Conservation (phyloP, 2,113 vertebrate genomes). For the Anser brachyrhynchus region DNA sequence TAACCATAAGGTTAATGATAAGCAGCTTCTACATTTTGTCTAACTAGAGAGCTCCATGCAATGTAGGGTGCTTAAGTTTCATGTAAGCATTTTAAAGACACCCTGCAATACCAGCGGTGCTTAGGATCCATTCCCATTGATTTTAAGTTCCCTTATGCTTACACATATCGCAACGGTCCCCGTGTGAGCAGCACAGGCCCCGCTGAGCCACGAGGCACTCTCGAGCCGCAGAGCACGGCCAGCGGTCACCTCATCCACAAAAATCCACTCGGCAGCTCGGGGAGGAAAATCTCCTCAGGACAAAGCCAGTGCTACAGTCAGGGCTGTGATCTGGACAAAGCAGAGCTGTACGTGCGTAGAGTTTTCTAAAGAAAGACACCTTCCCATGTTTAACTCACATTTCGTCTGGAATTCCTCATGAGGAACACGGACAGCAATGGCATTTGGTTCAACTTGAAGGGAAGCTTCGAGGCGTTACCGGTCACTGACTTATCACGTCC, state of each 20-base stretch:
- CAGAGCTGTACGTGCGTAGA: background rate
- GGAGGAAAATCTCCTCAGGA: background rate
- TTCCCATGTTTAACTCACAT: background rate
- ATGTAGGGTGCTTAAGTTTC: background rate
- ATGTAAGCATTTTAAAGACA: rapidly evolving
- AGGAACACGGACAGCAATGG: rapidly evolving
- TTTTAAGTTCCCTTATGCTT: background rate
- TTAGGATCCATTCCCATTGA: background rate
- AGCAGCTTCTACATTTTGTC: background rate
- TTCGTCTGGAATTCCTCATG: background rate
- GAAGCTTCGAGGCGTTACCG: background rate
- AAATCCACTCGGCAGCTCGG: background rate
- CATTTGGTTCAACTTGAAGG: background rate
- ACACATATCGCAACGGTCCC: rapidly evolving
- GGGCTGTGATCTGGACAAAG: rapidly evolving
- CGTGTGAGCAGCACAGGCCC: background rate
- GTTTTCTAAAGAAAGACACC: background rate
- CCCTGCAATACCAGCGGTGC: background rate
- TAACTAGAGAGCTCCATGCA: background rate
- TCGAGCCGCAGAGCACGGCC: background rate
- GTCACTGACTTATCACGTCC: rapidly evolving
- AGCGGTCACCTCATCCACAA: background rate
- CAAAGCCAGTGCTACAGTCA: background rate
- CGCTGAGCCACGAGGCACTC: background rate
- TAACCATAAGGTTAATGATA: background rate